phyloP scores from a whole-genome alignment of 2,797 vertebrate species.

The Amniataba percoides region DNA sequence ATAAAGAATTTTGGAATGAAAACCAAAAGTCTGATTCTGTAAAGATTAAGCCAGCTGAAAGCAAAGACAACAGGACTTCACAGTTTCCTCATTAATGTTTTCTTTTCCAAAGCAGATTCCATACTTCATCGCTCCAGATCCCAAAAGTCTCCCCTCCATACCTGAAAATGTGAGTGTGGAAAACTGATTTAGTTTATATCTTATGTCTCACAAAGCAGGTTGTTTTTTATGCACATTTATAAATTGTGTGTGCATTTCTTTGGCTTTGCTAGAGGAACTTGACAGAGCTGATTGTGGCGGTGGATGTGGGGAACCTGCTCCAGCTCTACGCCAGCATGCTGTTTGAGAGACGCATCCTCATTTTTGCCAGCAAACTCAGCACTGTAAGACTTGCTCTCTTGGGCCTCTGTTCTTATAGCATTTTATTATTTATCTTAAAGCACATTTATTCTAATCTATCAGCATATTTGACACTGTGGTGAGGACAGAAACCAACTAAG shows the following conservation, averaged over 20 bases:
- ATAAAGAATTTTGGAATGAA: constrained; percentile 62
- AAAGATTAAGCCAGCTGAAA: constrained; percentile 8
- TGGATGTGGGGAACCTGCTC: constrained; percentile 90
- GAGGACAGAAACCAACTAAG: neutral
- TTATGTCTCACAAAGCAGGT: neutral
- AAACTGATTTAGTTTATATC: neutral
- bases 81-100: neutral
- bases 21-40: constrained; percentile 13
- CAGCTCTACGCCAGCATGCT: constrained; percentile 92
- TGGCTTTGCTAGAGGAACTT: constrained; percentile 88
- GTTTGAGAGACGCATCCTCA: constrained; percentile 91
- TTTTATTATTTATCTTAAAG: neutral
- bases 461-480: neutral
- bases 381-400: constrained; percentile 83
- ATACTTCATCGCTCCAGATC: constrained; percentile 91
- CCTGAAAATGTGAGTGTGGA: constrained; percentile 91
- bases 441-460: neutral
- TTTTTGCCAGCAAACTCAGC: constrained; percentile 92
- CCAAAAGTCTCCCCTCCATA: constrained; percentile 89
- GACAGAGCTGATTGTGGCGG: constrained; percentile 92
- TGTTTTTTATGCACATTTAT: neutral
- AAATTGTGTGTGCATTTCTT: constrained; percentile 14
- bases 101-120: constrained; percentile 82
- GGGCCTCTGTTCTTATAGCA: neutral
- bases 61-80: neutral